Evolutionary conservation across 2,888 invertebrate genomes (phyloP), one percentile per base, ranked within the genome.

Genomic region (Cinara cedri): DNA sequence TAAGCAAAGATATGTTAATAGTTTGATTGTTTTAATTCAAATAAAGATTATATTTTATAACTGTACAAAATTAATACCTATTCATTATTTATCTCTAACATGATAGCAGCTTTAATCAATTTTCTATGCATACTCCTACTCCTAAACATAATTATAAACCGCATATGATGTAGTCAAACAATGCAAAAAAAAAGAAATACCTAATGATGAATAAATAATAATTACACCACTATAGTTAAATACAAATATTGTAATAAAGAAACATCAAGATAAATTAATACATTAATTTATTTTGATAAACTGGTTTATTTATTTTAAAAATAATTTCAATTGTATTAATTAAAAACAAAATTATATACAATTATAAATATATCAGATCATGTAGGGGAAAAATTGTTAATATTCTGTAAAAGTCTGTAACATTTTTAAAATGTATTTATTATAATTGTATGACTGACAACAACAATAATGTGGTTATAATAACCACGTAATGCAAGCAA

Each of bases 101-200:
- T 62, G 42, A n/a, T 62, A 42, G 9, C 42, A 34, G 26, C 14
- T 60, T 14, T 34, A 60, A 60, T 26, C 16, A 34, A 42, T 6
- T 62, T 34, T 42, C n/a, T 74, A 16, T 51, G 54, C 63, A 24
- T 54, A 74, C 51, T 74, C 72, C 63, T 74, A 63, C 51, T 74
- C 54, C 14, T 19, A n/a, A 14, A 42, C 14, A 2, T 63, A 49
- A 72, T 72, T 62, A 62, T n/a, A 74, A 46, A 9, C 46, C n/a
- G 34, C 26, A 68, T 42, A 44, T 63, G 42, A 51, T 34, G 60
- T 74, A 51, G 24, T 1, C 6, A 63, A 16, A 63, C 42, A 51
- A 74, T 51, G 51, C 51, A 51, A 54, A 51, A 34, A 34, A 68
- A 66, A n/a, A 46, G n/a, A 62, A 62, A 46, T 26, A 49, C 46